Percentiles rank a stretch among this genome's conserved stretches.
Evolutionary conservation across 1,140 invertebrate genomes (phyloP).

Genomic region (Psix sp.): DNA sequence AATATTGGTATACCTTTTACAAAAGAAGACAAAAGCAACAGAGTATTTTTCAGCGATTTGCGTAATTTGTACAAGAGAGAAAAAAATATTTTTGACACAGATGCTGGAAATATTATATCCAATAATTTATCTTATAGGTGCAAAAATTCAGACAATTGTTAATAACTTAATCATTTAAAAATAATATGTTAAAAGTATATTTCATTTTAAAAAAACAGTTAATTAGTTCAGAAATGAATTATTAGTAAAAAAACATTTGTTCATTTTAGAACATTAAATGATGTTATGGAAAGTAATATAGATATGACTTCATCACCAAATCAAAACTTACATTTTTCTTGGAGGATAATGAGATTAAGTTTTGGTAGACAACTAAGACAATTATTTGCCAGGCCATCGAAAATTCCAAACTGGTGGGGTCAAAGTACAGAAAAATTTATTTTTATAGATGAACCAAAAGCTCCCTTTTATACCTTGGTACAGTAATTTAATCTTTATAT

Average conservation of each 20-base stretch:
- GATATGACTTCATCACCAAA: conserved; percentile 56
- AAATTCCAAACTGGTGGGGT: conserved; percentile 80
- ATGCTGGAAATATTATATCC: conserved; percentile 77
- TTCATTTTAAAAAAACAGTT: neutral
- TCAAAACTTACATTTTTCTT: conserved; percentile 71
- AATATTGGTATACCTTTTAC: conserved; percentile 71
- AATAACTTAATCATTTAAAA: too few species aligned
- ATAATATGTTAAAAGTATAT: neutral
- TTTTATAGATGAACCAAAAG: conserved; percentile 82
- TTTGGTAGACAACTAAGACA: conserved; percentile 81
- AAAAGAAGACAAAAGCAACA: conserved; percentile 56
- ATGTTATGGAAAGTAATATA: conserved; percentile 64
- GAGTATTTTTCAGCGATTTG: conserved; percentile 68
- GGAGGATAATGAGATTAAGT: conserved; percentile 85
- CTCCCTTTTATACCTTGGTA: conserved; percentile 80
- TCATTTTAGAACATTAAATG: conserved; percentile 65
- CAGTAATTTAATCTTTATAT: conserved; percentile 1
- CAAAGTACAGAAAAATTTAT: conserved; percentile 85
- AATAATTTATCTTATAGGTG: conserved; percentile 72
- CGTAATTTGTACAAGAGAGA: conserved; percentile 74
- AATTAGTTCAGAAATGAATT: neutral
- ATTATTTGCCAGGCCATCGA: conserved; percentile 81
- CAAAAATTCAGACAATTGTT: neutral
- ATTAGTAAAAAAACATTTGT: neutral
- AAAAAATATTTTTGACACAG: conserved; percentile 76